Percentiles rank a stretch among this genome's conserved stretches.
Conservation (phyloP, 2,888 invertebrate species). For the Griposia aprilina region DNA sequence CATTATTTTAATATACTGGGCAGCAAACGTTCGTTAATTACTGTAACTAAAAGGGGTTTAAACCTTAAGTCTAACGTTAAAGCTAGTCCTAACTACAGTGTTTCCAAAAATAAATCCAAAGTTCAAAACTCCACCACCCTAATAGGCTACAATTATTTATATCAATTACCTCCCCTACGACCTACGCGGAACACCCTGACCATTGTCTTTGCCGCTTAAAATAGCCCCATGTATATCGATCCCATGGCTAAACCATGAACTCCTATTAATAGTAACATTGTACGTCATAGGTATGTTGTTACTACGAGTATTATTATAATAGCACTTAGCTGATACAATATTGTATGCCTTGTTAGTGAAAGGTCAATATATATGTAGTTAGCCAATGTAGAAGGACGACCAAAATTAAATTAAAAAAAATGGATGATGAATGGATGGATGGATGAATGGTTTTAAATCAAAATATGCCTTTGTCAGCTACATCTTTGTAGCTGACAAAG, state of each 20-base stretch:
- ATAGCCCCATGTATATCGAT: conserved; percentile 49
- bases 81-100: not conserved
- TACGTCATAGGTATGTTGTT: conserved; percentile 19
- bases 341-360: not conserved
- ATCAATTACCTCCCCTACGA: not conserved
- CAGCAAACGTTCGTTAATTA: not conserved
- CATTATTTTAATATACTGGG: not conserved
- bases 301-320: not conserved
- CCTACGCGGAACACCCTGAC: conserved; percentile 15
- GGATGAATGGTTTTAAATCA: too few species aligned
- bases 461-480: too few species aligned
- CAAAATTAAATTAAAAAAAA: too few species aligned
- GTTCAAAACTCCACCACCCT: conserved; percentile 17
- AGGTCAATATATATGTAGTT: conserved; percentile 25
- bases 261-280: conserved; percentile 37
- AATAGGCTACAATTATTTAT: conserved; percentile 42
- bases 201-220: conserved; percentile 19
- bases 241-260: conserved; percentile 18
- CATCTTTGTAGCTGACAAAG: too few species aligned
- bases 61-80: not conserved
- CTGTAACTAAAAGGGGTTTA: not conserved
- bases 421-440: too few species aligned
- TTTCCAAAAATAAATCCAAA: conserved; percentile 16
- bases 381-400: not conserved
- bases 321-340: conserved; percentile 16